Evolutionary conservation across 2,888 invertebrate species (phyloP).

Genomic region (Alloscopus bannaensis): DNA sequence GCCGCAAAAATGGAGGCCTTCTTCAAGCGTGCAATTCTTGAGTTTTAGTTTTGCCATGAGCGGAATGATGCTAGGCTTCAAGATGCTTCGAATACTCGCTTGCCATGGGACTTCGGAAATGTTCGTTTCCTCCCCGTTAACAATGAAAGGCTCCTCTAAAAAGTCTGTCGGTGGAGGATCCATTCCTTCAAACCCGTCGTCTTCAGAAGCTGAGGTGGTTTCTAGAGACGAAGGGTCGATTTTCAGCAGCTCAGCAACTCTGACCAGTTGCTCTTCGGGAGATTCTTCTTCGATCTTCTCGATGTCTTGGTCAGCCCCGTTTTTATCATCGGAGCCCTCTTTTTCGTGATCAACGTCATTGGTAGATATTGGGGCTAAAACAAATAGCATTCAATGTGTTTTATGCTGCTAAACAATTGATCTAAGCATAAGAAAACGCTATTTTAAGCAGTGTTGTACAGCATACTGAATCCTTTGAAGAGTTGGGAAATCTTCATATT

Average conservation of each 20-base stretch:
- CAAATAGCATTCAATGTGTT: too few species aligned
- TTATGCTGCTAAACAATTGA: too few species aligned
- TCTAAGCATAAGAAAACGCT: too few species aligned
- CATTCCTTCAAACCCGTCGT: too few species aligned
- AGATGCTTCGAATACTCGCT: constrained; percentile 42
- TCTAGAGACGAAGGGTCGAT: too few species aligned
- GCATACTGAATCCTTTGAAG: too few species aligned
- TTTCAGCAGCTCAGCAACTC: too few species aligned
- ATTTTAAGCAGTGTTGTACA: too few species aligned
- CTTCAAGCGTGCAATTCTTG: constrained; percentile 31
- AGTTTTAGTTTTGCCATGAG: constrained; percentile 1
- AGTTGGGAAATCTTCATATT: constrained; percentile 66
- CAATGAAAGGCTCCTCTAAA: constrained; percentile 39
- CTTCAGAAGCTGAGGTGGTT: too few species aligned
- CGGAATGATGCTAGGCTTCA: constrained; percentile 3
- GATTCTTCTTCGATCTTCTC: background rate
- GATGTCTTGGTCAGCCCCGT: background rate
- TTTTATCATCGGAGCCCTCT: background rate
- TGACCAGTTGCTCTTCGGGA: too few species aligned
- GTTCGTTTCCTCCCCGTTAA: constrained; percentile 54
- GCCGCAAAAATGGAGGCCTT: constrained; percentile 61
- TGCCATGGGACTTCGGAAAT: constrained; percentile 62
- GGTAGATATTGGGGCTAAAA: too few species aligned
- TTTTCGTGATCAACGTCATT: too few species aligned
- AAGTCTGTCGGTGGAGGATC: background rate